Evolutionary conservation across 2,888 invertebrate genomes (phyloP).

Genomic region (Pycnomerus fuliginosus): DNA sequence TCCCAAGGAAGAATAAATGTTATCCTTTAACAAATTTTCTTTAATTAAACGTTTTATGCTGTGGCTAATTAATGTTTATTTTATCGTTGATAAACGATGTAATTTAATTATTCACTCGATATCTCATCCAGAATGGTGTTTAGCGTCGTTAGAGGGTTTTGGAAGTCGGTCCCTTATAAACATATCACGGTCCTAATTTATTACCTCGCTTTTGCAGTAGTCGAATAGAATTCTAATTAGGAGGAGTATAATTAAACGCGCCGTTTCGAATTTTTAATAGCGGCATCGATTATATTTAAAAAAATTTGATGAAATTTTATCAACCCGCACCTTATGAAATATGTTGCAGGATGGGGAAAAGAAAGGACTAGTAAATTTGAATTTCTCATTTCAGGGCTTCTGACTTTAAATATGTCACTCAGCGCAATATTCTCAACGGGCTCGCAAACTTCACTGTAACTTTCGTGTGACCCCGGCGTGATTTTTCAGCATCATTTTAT

Average conservation of each 20-base stretch:
- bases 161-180: constrained; percentile 28
- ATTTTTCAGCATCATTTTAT: constrained; percentile 45
- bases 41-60: constrained; percentile 35
- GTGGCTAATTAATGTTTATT: constrained; percentile 39
- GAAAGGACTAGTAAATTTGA: constrained; percentile 31
- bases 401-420: constrained; percentile 38
- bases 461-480: constrained; percentile 37
- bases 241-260: constrained; percentile 18
- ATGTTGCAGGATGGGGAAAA: constrained; percentile 14
- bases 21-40: constrained; percentile 32
- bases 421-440: constrained; percentile 32
- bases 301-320: constrained; percentile 16
- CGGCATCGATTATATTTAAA: constrained; percentile 16
- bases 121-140: constrained; percentile 31
- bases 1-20: constrained; percentile 25
- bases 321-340: constrained; percentile 18
- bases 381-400: constrained; percentile 32
- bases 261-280: constrained; percentile 17
- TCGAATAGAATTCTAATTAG: constrained; percentile 27
- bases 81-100: constrained; percentile 38
- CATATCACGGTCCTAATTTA: constrained; percentile 31
- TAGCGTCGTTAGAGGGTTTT: constrained; percentile 26
- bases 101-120: constrained; percentile 37
- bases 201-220: constrained; percentile 22
- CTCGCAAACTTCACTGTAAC: constrained; percentile 32